phyloP scores from a whole-genome alignment of 1,140 invertebrate genomes.

The Eurosta solidaginis region DNA sequence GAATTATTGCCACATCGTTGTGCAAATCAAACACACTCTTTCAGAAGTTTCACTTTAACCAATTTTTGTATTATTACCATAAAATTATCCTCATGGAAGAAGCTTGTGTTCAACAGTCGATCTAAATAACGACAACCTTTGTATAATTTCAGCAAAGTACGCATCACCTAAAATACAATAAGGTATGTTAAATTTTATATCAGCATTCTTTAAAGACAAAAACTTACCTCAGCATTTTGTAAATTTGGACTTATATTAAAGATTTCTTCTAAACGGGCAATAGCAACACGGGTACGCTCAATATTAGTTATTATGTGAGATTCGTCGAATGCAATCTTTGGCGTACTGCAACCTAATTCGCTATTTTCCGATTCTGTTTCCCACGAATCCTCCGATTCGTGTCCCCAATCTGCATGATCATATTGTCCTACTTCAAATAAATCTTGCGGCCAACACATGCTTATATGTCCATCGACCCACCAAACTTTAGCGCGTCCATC shows the following conservation, averaged over 20 bases:
- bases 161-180: conserved; percentile 65
- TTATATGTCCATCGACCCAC: conserved; percentile 85
- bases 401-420: conserved; percentile 76
- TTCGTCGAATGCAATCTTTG: conserved; percentile 57
- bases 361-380: conserved; percentile 75
- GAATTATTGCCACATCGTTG: too few species aligned
- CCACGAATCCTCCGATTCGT: conserved; percentile 73
- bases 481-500: conserved; percentile 82
- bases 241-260: conserved; percentile 74
- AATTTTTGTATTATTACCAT: conserved; percentile 50
- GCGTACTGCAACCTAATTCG: conserved; percentile 56
- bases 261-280: conserved; percentile 75
- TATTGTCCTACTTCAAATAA: conserved; percentile 69
- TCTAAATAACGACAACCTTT: conserved; percentile 86
- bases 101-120: conserved; percentile 80
- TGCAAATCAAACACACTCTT: too few species aligned
- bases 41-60: too few species aligned
- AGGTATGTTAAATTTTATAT: background rate
- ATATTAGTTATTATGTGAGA: conserved; percentile 75
- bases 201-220: background rate
- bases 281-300: conserved; percentile 73
- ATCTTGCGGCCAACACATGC: conserved; percentile 90
- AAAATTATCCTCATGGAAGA: conserved; percentile 82
- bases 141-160: conserved; percentile 79
- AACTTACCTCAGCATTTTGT: conserved; percentile 69